These are phyloP conservation scores for Rhyacichthys aspro DNA, from an alignment of 2,797 vertebrate species.

Conservation along the genomic window DNA sequence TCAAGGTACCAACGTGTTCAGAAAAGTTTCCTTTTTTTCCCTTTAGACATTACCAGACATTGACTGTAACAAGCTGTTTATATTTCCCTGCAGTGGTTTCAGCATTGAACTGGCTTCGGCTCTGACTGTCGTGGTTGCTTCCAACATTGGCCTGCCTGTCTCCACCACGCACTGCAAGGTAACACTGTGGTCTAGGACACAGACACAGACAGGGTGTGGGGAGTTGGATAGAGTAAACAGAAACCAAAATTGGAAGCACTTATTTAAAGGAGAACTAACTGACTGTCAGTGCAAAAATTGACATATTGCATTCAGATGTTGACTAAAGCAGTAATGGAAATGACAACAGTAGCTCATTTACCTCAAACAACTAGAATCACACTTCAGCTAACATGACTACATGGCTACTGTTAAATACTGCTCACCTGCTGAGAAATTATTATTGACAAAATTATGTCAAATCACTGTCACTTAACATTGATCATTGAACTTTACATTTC, in stretches of 20 bases:
- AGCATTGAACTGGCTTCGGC: constrained; percentile 98
- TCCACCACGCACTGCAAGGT: constrained; percentile 99
- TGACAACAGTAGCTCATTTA: too few relatives aligned
- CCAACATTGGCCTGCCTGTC: constrained; percentile 95
- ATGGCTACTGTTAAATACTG: too few relatives aligned
- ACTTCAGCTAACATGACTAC: too few relatives aligned
- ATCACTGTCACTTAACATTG: too few relatives aligned
- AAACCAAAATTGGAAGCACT: constrained; percentile 18
- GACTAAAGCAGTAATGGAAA: too few relatives aligned
- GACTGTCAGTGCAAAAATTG: too few relatives aligned
- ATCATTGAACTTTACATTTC: too few relatives aligned
- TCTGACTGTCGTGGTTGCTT: constrained; percentile 93
- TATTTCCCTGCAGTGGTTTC: constrained; percentile 86
- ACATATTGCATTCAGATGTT: too few relatives aligned
- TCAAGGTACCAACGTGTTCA: constrained; percentile 85
- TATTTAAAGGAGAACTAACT: too few relatives aligned
- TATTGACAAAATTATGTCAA: too few relatives aligned
- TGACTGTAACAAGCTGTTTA: constrained; percentile 19
- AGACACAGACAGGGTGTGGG: constrained; percentile 36
- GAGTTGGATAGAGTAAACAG: constrained; percentile 34
- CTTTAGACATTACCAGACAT: constrained; percentile 35
- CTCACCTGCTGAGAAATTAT: too few relatives aligned
- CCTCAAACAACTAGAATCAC: too few relatives aligned
- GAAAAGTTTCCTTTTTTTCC: constrained; percentile 44
- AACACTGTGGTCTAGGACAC: constrained; percentile 56